These are phyloP conservation scores for Parasteatoda lunata DNA, from an alignment of 2,888 invertebrate species.

Conservation along the genomic window DNA sequence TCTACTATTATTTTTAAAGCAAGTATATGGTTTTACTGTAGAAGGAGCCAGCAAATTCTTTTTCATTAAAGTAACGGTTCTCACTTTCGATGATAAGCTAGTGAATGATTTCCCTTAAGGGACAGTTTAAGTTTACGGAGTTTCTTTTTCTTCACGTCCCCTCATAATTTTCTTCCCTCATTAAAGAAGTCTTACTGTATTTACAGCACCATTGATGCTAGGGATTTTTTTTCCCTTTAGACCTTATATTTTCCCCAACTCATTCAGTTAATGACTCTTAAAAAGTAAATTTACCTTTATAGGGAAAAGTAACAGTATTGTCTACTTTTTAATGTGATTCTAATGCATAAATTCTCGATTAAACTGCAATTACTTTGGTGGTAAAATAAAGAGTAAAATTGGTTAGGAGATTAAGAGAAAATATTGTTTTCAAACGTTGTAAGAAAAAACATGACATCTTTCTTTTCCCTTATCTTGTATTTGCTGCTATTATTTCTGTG, in stretches of 20 bases:
- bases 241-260: neutral
- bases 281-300: conserved; percentile 5
- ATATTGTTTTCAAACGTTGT: neutral
- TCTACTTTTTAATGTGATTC: conserved; percentile 3
- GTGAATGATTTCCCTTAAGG: neutral
- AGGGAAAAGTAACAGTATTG: neutral
- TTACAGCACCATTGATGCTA: neutral
- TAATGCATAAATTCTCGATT: conserved; percentile 5
- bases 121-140: neutral
- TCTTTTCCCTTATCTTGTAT: neutral
- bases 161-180: conserved; percentile 2
- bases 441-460: neutral
- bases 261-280: conserved; percentile 5
- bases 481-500: no score
- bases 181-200: conserved; percentile 1
- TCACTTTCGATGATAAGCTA: neutral
- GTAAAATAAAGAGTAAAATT: neutral
- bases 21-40: no score
- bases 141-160: neutral
- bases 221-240: neutral
- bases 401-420: conserved; percentile 2
- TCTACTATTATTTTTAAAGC: no score
- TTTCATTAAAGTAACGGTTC: neutral
- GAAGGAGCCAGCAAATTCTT: neutral
- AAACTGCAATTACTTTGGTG: conserved; percentile 2